These are phyloP conservation scores for Xenus cinereus DNA, from an alignment of 2,113 vertebrate genomes.

Conservation along the genomic window DNA sequence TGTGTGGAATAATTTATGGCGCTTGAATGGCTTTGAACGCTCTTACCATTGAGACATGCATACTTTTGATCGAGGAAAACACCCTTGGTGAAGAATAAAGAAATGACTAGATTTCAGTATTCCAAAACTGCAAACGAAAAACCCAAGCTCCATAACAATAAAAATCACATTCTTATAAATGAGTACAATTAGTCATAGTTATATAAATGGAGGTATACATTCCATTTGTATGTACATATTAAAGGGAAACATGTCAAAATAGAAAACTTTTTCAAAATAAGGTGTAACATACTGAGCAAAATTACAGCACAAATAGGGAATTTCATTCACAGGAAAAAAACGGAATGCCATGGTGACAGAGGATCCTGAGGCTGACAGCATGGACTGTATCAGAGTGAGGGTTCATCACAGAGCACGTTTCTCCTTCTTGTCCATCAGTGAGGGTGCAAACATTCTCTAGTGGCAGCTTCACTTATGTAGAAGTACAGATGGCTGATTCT, in stretches of 20 bases:
- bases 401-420: background rate
- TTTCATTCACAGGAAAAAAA: background rate
- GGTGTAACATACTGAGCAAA: background rate
- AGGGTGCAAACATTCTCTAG: background rate
- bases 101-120: background rate
- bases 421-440: background rate
- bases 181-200: background rate
- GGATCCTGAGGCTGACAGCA: background rate
- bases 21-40: background rate
- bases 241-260: background rate
- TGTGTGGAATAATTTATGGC: conserved; percentile 1
- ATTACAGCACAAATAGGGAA: background rate
- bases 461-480: background rate
- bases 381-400: background rate
- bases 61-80: background rate
- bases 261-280: background rate
- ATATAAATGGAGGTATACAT: background rate
- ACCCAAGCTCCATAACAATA: background rate
- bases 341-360: background rate
- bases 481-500: background rate
- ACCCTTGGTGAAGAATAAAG: background rate
- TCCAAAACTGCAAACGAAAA: background rate
- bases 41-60: background rate
- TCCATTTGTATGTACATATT: background rate
- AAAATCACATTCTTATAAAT: background rate